Evolutionary conservation across 2,797 vertebrate species (phyloP).

Genomic region (Enteromius viviparus): DNA sequence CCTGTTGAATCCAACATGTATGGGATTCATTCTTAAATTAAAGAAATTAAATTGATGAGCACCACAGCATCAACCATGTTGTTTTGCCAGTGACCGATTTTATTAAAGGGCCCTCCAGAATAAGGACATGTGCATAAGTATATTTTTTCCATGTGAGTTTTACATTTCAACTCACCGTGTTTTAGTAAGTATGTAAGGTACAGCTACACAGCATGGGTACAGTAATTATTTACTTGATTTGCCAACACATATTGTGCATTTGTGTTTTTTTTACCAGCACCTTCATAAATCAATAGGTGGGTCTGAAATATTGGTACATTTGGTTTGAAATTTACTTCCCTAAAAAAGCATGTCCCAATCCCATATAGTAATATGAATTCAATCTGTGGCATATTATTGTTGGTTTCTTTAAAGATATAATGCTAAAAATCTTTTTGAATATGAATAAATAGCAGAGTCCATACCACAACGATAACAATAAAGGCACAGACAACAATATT

Average conservation of each 20-base stretch:
- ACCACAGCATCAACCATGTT: background rate
- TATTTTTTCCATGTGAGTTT: background rate
- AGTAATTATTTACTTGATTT: background rate
- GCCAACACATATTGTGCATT: no score
- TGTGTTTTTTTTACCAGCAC: no score
- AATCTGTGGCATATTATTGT: no score
- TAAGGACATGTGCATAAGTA: background rate
- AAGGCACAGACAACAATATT: no score
- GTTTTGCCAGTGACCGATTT: background rate
- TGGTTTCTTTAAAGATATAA: no score
- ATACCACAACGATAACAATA: no score
- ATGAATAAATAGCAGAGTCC: no score
- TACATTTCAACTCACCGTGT: background rate
- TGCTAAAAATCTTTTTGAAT: no score
- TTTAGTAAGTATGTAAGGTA: background rate
- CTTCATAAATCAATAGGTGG: background rate
- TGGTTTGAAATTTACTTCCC: no score
- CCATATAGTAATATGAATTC: no score
- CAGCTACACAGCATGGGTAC: no score
- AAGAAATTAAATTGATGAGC: background rate
- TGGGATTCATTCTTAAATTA: background rate
- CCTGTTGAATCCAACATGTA: conserved; percentile 69
- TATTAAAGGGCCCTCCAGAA: background rate
- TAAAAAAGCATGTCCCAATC: no score
- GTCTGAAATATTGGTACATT: background rate